Conservation (phyloP, 2,888 invertebrate species). For the Diogma glabrata region DNA sequence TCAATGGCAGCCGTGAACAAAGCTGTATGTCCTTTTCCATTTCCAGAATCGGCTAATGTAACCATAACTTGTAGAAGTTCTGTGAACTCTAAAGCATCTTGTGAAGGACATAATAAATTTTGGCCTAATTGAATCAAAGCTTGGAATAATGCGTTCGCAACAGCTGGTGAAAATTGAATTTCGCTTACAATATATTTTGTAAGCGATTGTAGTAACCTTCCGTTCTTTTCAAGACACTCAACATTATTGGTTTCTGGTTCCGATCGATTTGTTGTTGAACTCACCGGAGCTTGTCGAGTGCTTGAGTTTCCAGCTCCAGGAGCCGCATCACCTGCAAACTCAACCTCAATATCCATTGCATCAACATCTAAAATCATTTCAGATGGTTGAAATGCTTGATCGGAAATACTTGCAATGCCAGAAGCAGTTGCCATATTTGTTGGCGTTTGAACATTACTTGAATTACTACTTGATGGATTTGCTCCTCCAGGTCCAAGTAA, state of each 20-base stretch:
- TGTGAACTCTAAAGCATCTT: conserved; percentile 63
- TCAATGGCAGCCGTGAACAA: conserved; percentile 67
- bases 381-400: conserved; percentile 26
- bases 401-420: conserved; percentile 31
- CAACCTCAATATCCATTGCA: conserved; percentile 31
- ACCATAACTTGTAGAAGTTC: conserved; percentile 70
- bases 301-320: conserved; percentile 33
- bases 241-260: conserved; percentile 28
- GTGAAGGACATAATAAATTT: conserved; percentile 47
- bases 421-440: conserved; percentile 39
- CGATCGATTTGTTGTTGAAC: conserved; percentile 39
- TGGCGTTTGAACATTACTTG: conserved; percentile 42
- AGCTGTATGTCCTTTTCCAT: conserved; percentile 65
- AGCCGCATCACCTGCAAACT: conserved; percentile 22
- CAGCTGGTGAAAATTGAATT: conserved; percentile 32
- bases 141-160: conserved; percentile 46
- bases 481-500: conserved; percentile 45
- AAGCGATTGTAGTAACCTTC: conserved; percentile 54
- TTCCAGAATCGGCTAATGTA: conserved; percentile 73
- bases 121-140: conserved; percentile 64
- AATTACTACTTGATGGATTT: conserved; percentile 33
- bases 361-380: conserved; percentile 28
- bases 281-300: conserved; percentile 15
- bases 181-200: conserved; percentile 63
- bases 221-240: conserved; percentile 48